A percentile compares a stretch with the other conserved stretches of the same genome.
phyloP scores from a whole-genome alignment of 2,888 invertebrate species.

The Chaetogeoica ovagalla region DNA sequence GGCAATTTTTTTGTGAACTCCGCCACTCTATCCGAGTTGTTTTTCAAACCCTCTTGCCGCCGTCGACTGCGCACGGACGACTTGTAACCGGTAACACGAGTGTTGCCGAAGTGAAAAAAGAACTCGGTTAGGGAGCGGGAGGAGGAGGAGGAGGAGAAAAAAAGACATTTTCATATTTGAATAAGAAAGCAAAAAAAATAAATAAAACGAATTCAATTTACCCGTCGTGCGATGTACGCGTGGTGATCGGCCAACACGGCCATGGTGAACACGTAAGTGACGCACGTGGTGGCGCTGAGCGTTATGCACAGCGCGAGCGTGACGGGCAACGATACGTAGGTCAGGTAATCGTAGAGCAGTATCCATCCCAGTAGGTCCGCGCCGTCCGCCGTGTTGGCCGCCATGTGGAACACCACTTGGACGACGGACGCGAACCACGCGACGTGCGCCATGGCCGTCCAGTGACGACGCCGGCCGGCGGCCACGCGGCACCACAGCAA shows the following conservation, averaged over 20 bases:
- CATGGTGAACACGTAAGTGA: slow-evolving; percentile 66
- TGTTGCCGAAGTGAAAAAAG: too few relatives aligned
- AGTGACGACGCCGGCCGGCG: slow-evolving; percentile 58
- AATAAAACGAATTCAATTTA: slow-evolving; percentile 31
- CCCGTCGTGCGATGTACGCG: slow-evolving; percentile 56
- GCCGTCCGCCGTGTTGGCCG: slow-evolving; percentile 66
- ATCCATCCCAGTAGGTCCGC: slow-evolving; percentile 74
- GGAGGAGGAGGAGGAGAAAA: too few relatives aligned
- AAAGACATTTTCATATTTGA: too few relatives aligned
- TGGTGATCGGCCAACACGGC: slow-evolving; percentile 63
- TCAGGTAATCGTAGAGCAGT: slow-evolving; percentile 71
- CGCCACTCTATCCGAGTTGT: too few relatives aligned
- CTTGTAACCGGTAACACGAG: too few relatives aligned
- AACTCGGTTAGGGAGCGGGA: too few relatives aligned
- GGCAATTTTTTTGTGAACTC: too few relatives aligned
- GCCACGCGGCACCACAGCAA: slow-evolving; percentile 60
- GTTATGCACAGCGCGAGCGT: slow-evolving; percentile 68
- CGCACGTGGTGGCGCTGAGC: slow-evolving; percentile 67
- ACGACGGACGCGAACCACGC: slow-evolving; percentile 69
- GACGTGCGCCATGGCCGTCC: slow-evolving; percentile 68
- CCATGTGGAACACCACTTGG: slow-evolving; percentile 67
- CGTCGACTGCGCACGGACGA: too few relatives aligned
- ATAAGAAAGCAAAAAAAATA: too few relatives aligned
- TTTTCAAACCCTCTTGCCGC: too few relatives aligned
- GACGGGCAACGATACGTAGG: slow-evolving; percentile 74